These are phyloP conservation scores for Chloromyia formosa DNA, from an alignment of 2,888 invertebrate genomes.

Conservation along the genomic window DNA sequence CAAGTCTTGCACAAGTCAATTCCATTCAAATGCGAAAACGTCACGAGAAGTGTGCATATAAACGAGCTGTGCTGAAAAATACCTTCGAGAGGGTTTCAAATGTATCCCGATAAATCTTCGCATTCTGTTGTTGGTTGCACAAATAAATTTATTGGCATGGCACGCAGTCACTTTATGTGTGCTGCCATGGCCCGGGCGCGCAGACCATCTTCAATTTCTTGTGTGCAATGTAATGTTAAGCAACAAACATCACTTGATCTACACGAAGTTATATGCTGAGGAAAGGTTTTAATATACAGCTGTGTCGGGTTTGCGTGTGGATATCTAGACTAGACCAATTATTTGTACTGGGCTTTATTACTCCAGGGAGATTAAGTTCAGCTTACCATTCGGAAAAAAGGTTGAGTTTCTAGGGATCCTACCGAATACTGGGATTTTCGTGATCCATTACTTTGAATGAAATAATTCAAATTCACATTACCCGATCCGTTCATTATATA, in stretches of 20 bases:
- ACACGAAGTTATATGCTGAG: neutral
- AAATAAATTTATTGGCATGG: slow-evolving; percentile 55
- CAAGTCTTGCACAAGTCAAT: slow-evolving; percentile 2
- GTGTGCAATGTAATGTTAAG: neutral
- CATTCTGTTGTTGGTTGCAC: slow-evolving; percentile 53
- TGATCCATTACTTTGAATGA: too few species aligned
- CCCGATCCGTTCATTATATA: too few species aligned
- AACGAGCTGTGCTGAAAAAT: too few species aligned
- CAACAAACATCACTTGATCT: neutral
- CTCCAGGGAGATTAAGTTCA: neutral
- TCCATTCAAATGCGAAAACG: neutral
- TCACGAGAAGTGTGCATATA: too few species aligned
- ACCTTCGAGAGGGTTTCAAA: slow-evolving; percentile 45
- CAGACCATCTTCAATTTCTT: neutral
- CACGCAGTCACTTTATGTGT: slow-evolving; percentile 50
- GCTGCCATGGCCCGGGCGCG: neutral
- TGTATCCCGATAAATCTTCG: slow-evolving; percentile 53
- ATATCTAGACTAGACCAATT: neutral
- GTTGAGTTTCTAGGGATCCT: too few species aligned
- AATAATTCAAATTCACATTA: too few species aligned
- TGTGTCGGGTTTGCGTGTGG: neutral
- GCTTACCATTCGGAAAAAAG: too few species aligned
- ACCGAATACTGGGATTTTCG: too few species aligned
- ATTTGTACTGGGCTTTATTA: neutral
- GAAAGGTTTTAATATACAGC: neutral